A percentile compares a stretch with the other conserved stretches of the same genome.
Evolutionary conservation across 2,113 vertebrate species (phyloP).

Genomic region (Myanophis thanlyinensis): DNA sequence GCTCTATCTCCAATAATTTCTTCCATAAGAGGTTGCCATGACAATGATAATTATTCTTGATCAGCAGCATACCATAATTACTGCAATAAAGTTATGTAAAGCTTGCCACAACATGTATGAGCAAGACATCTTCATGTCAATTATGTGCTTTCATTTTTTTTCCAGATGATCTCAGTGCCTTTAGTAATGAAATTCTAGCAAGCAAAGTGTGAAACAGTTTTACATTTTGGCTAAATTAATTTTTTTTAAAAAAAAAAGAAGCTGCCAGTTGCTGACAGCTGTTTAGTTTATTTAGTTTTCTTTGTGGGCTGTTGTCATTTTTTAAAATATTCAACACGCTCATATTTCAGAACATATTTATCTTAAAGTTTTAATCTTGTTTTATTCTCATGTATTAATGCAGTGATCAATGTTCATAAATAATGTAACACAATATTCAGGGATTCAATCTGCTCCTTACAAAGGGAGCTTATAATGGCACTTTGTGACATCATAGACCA

Average conservation of each 20-base stretch:
- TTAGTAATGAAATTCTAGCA: conserved; percentile 42
- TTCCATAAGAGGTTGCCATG: conserved; percentile 54
- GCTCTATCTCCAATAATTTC: conserved; percentile 14
- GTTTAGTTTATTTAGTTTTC: conserved; percentile 14
- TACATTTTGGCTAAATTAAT: conserved; percentile 35
- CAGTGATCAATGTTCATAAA: conserved; percentile 36
- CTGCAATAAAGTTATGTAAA: conserved; percentile 55
- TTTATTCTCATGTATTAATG: conserved; percentile 31
- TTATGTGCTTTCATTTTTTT: conserved; percentile 50
- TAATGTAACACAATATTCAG: conserved; percentile 15
- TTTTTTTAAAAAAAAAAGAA: conserved; percentile 16
- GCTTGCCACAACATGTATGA: conserved; percentile 63
- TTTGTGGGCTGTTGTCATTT: conserved; percentile 20
- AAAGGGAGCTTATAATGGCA: conserved; percentile 38
- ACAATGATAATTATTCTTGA: conserved; percentile 66
- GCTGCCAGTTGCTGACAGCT: conserved; percentile 31
- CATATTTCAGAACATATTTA: conserved; percentile 30
- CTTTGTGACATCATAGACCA: not conserved
- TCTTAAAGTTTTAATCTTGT: conserved; percentile 38
- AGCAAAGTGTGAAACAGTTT: conserved; percentile 43
- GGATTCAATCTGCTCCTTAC: conserved; percentile 34
- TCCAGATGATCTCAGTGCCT: not conserved
- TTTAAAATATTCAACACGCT: conserved; percentile 28
- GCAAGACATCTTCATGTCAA: conserved; percentile 47
- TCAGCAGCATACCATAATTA: conserved; percentile 68